Percentiles rank a stretch among this genome's conserved stretches.
Conservation (phyloP, 1,140 invertebrate genomes). For the Anastatus disparis region DNA sequence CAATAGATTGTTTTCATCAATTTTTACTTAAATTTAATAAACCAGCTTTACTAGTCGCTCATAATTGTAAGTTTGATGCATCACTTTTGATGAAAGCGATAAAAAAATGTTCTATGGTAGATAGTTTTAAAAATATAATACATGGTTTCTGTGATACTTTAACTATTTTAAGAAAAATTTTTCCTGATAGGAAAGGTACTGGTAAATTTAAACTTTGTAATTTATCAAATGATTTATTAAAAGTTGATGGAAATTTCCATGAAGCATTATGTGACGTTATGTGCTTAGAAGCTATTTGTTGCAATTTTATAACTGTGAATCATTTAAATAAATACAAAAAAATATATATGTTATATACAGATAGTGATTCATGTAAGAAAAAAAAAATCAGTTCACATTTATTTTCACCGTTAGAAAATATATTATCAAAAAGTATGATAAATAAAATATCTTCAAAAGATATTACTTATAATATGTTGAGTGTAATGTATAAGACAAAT, state of each 20-base stretch:
- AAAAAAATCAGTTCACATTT: too few relatives aligned
- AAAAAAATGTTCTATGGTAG: background rate
- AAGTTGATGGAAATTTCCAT: background rate
- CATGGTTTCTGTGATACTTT: background rate
- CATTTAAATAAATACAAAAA: too few relatives aligned
- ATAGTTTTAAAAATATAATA: background rate
- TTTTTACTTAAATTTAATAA: background rate
- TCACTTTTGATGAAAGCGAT: background rate
- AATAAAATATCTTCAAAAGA: too few relatives aligned
- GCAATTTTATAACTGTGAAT: background rate
- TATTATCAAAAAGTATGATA: too few relatives aligned
- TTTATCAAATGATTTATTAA: background rate
- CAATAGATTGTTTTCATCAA: background rate
- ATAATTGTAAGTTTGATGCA: background rate
- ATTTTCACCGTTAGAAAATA: too few relatives aligned
- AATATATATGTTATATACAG: too few relatives aligned
- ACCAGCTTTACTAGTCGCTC: background rate
- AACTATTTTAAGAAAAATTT: background rate
- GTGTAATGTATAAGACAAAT: too few relatives aligned
- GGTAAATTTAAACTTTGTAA: background rate
- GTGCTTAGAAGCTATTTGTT: too few relatives aligned
- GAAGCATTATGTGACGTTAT: background rate
- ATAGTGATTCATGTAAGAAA: too few relatives aligned
- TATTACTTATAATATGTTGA: too few relatives aligned
- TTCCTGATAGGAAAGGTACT: background rate